A percentile compares a stretch with the other conserved stretches of the same genome.
These are phyloP conservation scores for Tenualosa thibaudeaui DNA, from an alignment of 2,797 vertebrate genomes.

Conservation along the genomic window DNA sequence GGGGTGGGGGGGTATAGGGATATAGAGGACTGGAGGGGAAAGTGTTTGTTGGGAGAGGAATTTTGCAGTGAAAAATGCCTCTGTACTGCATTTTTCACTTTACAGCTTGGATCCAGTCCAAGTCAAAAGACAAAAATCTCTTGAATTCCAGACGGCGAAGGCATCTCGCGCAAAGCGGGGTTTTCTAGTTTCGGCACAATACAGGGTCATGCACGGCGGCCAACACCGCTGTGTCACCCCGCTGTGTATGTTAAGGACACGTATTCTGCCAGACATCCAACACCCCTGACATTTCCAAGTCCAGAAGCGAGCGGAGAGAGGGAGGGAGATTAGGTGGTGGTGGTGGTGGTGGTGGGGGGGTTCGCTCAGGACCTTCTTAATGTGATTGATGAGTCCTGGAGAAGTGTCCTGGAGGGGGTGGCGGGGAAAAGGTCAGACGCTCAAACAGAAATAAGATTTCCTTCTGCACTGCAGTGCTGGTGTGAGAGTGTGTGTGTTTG, in stretches of 20 bases:
- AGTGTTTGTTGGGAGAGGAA: neutral
- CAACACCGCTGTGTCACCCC: neutral
- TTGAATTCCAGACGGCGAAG: neutral
- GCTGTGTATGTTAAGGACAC: conserved; percentile 26
- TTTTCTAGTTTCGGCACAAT: neutral
- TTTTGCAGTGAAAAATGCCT: neutral
- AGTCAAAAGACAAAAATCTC: neutral
- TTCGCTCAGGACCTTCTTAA: conserved; percentile 35
- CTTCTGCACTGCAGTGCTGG: neutral
- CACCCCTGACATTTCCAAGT: conserved; percentile 56
- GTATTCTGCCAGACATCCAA: conserved; percentile 43
- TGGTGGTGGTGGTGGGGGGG: neutral
- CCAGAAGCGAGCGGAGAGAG: conserved; percentile 1
- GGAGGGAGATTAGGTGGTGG: neutral
- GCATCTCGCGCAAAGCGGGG: neutral
- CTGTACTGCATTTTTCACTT: no score
- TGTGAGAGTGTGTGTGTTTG: neutral
- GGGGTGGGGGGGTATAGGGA: neutral
- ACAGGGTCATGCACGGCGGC: neutral
- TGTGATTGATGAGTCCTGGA: conserved; percentile 35
- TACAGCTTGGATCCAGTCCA: neutral
- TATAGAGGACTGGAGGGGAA: neutral
- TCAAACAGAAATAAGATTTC: conserved; percentile 31
- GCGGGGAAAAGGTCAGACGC: conserved; percentile 43
- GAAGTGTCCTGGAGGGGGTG: neutral